Conservation (phyloP, 2,113 vertebrate genomes). For the Phycodurus eques region DNA sequence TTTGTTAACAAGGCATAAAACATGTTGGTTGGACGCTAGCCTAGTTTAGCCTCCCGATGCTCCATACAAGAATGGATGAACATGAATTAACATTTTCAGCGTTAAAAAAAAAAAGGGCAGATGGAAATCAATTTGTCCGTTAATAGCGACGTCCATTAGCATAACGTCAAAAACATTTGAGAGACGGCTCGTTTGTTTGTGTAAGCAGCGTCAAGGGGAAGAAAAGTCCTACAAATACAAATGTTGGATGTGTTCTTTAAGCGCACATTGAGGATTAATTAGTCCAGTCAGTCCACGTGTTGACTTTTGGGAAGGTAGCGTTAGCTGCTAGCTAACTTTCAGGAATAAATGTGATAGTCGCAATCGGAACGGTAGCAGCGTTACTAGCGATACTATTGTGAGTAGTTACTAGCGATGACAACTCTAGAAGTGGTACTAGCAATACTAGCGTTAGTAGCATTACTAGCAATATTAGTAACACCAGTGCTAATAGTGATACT, state of each 20-base stretch:
- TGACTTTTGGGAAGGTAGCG: constrained; percentile 2
- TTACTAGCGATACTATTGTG: background rate
- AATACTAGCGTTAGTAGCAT: background rate
- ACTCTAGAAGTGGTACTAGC: background rate
- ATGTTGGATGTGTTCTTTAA: constrained; percentile 58
- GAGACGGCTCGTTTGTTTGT: constrained; percentile 66
- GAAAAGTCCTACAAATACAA: constrained; percentile 45
- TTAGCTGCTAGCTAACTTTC: background rate
- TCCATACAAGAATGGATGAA: constrained; percentile 23
- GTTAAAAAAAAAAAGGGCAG: constrained; percentile 1
- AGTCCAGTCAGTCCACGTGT: constrained; percentile 67
- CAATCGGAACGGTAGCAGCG: background rate
- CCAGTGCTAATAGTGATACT: no score
- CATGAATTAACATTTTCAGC: constrained; percentile 33
- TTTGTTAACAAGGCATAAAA: constrained; percentile 50
- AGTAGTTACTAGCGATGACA: background rate
- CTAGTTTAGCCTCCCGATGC: background rate
- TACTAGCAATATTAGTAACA: no score
- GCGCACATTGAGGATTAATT: constrained; percentile 72
- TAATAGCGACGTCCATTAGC: constrained; percentile 70
- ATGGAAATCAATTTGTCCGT: constrained; percentile 56
- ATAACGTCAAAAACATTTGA: constrained; percentile 71
- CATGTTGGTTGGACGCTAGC: constrained; percentile 3
- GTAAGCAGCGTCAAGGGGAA: constrained; percentile 31
- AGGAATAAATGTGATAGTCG: background rate